phyloP scores from a whole-genome alignment of 2,888 invertebrate genomes.

The Timandra comae region DNA sequence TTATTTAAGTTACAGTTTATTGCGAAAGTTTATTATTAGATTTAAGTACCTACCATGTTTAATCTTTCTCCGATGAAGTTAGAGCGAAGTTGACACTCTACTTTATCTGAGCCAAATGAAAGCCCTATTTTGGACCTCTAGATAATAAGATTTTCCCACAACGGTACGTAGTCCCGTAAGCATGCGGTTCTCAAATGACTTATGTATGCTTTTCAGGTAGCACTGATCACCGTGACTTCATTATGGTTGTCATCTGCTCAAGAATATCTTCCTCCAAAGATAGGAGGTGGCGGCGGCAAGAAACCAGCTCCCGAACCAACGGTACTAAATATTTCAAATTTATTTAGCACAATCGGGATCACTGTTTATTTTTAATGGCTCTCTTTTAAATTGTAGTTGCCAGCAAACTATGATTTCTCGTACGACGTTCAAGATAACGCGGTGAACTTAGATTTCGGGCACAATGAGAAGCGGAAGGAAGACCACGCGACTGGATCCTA shows the following conservation, averaged over 20 bases:
- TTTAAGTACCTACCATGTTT: no score
- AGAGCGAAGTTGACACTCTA: no score
- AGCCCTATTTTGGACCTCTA: no score
- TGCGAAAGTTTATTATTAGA: no score
- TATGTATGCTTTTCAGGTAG: no score
- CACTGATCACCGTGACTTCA: conserved; percentile 47
- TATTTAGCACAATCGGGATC: not conserved
- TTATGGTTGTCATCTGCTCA: conserved; percentile 54
- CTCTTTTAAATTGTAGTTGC: conserved; percentile 52
- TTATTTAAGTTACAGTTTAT: no score
- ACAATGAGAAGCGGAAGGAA: conserved; percentile 80
- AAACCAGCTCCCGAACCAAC: conserved; percentile 51
- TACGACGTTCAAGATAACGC: conserved; percentile 79
- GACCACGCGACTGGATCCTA: conserved; percentile 80
- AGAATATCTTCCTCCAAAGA: conserved; percentile 74
- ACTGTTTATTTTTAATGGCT: not conserved
- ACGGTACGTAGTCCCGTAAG: no score
- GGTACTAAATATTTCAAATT: conserved; percentile 32
- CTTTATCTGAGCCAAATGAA: no score
- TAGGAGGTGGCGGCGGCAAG: conserved; percentile 42
- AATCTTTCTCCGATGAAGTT: no score
- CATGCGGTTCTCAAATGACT: no score
- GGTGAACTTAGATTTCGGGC: conserved; percentile 78
- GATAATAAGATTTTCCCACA: no score
- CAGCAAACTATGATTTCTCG: conserved; percentile 79